These are phyloP conservation scores for Anthrax anthrax DNA, from an alignment of 2,888 invertebrate species.

Conservation along the genomic window DNA sequence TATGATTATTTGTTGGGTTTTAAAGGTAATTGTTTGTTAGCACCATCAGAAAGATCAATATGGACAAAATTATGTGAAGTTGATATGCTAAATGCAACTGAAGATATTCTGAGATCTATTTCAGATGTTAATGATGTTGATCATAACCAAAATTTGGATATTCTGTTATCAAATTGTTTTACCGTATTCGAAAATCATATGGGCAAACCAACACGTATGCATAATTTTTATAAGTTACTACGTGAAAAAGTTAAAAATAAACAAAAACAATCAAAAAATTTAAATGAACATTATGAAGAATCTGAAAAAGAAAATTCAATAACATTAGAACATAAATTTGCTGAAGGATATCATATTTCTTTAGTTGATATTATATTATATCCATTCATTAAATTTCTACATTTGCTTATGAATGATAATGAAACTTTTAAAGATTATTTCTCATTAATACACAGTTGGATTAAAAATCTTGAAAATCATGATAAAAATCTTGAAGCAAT, in stretches of 20 bases:
- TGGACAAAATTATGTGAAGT: slow-evolving; percentile 92
- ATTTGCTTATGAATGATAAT: slow-evolving; percentile 28
- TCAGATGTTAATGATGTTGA: slow-evolving; percentile 8
- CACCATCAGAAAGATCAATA: slow-evolving; percentile 69
- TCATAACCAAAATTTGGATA: slow-evolving; percentile 9
- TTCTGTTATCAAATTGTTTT: slow-evolving; percentile 50
- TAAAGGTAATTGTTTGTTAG: slow-evolving; percentile 61
- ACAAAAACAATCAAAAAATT: slow-evolving; percentile 25
- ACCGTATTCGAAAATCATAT: slow-evolving; percentile 73
- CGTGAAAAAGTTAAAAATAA: slow-evolving; percentile 34
- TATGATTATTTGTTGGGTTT: slow-evolving; percentile 51
- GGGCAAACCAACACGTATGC: slow-evolving; percentile 65
- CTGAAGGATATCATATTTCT: slow-evolving; percentile 70
- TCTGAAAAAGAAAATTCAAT: no score
- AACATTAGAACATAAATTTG: slow-evolving; percentile 46
- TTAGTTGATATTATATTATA: slow-evolving; percentile 71
- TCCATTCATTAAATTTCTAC: slow-evolving; percentile 50
- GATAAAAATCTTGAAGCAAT: not conserved
- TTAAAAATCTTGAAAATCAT: slow-evolving; percentile 25
- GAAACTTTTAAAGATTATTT: slow-evolving; percentile 26
- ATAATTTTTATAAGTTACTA: slow-evolving; percentile 68
- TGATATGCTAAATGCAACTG: slow-evolving; percentile 51
- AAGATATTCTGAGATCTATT: slow-evolving; percentile 28
- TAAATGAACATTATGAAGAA: slow-evolving; percentile 36
- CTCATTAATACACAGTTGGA: slow-evolving; percentile 53